Evolutionary conservation across 2,797 vertebrate genomes (phyloP), one percentile per base, ranked within the genome.

Genomic region (Thunnus albacares): DNA sequence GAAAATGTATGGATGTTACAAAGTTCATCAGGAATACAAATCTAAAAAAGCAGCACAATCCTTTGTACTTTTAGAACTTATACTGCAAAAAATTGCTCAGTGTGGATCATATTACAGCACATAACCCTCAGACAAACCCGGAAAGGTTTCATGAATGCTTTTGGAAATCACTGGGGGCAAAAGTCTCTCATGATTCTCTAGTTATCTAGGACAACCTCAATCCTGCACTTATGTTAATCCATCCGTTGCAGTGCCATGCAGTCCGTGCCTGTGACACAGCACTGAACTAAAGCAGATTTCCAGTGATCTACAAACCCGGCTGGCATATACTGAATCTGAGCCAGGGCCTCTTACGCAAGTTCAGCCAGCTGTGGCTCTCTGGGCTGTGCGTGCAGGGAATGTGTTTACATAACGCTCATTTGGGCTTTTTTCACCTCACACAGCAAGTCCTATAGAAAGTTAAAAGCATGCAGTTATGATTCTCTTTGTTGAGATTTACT

Each of bases 161-260:
- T 85, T 75, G 77, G 86, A 90, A 88, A 82, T 79, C 75, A 33
- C 65, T 60, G 6, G 6, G 81, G 80, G 71, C 73, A 75, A 76
- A 84, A 56, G 84, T 85, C 81, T 77, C 68, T 78, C 80, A 78
- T 75, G 80, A 84, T 78, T 90, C 84, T 83, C 71, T 28, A 22
- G 76, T 81, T 90, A 92, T 93, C 77, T 91, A 91, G 88, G 92
- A 92, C 90, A 87, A 85, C 89, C 92, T 94, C 87, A 91, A 93
- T 93, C 93, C 89, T 73, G 76, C 85, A 83, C 80, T 87, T 83
- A 86, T 64, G 84, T 58, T 94, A 92, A 94, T 94, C 94, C 83
- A 81, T 61, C 85, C 77, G 71, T 61, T 64, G 79, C 82, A 81
- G 83, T 66, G 70, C 86, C 87, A 65, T 81, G 92, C 88, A 81